These are phyloP conservation scores for Ammodytes dubius DNA, from an alignment of 2,113 vertebrate species.

Conservation along the genomic window DNA sequence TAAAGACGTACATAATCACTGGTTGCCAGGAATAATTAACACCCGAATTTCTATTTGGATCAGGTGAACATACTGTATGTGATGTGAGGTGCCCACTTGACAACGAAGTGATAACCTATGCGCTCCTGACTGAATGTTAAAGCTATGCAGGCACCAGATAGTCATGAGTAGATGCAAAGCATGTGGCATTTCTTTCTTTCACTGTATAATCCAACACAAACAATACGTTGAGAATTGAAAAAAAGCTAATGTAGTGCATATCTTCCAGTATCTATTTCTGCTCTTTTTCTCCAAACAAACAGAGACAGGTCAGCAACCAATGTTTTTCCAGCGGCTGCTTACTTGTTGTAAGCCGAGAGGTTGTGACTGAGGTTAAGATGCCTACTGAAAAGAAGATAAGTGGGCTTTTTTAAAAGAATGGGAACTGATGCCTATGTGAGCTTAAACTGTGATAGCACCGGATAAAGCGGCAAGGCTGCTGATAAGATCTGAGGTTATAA, in stretches of 20 bases:
- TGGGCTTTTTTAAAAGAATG: slow-evolving; percentile 33
- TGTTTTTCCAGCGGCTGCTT: slow-evolving; percentile 31
- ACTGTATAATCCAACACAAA: background rate
- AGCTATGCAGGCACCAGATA: slow-evolving; percentile 4
- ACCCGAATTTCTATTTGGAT: too few relatives aligned
- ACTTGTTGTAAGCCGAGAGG: slow-evolving; percentile 24
- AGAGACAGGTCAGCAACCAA: slow-evolving; percentile 34
- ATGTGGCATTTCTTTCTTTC: slow-evolving; percentile 6
- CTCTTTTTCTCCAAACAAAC: slow-evolving; percentile 33
- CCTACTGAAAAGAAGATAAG: slow-evolving; percentile 32
- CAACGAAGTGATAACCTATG: slow-evolving; percentile 29
- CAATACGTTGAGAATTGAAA: background rate
- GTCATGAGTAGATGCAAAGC: slow-evolving; percentile 35
- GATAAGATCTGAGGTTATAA: slow-evolving; percentile 50
- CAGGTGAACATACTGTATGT: slow-evolving; percentile 36
- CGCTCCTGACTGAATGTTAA: background rate
- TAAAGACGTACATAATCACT: too few relatives aligned
- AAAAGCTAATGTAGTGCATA: background rate
- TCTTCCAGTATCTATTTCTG: slow-evolving; percentile 7
- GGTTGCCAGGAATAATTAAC: too few relatives aligned
- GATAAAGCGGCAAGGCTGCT: slow-evolving; percentile 22
- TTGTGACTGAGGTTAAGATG: slow-evolving; percentile 49
- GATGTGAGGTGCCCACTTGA: slow-evolving; percentile 11
- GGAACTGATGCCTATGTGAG: slow-evolving; percentile 2
- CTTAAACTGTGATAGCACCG: slow-evolving; percentile 25